Conservation (phyloP, 2,888 invertebrate genomes). For the Gymnoscelis rufifasciata region DNA sequence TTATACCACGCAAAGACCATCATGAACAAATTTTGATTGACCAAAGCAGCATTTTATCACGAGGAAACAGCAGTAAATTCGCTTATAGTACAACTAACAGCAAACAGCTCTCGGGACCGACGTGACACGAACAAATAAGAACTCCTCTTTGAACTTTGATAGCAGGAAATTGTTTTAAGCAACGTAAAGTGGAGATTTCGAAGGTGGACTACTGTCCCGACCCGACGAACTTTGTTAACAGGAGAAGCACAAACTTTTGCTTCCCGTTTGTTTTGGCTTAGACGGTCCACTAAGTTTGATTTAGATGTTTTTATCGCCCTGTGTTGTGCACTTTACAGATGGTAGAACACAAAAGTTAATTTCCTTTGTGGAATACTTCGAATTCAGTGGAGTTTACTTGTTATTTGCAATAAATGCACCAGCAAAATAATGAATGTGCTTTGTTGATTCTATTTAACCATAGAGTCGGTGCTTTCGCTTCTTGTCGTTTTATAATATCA, state of each 20-base stretch:
- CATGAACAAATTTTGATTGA: background rate
- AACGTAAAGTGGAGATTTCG: constrained; percentile 55
- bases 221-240: constrained; percentile 35
- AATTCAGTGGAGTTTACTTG: background rate
- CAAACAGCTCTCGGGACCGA: constrained; percentile 60
- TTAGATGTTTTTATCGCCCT: constrained; percentile 13
- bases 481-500: too few species aligned
- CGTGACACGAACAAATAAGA: constrained; percentile 64
- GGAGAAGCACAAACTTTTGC: constrained; percentile 23
- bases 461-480: too few species aligned
- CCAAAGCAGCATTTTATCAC: constrained; percentile 39
- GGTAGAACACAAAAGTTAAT: constrained; percentile 7
- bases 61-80: constrained; percentile 52
- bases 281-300: constrained; percentile 18
- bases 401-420: too few species aligned
- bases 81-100: constrained; percentile 59
- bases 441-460: too few species aligned
- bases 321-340: constrained; percentile 9
- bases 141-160: constrained; percentile 60
- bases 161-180: constrained; percentile 65
- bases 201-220: constrained; percentile 41
- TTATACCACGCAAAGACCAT: too few species aligned
- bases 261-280: constrained; percentile 23
- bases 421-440: too few species aligned
- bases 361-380: constrained; percentile 2